Base-by-base conservation (phyloP, 2,797 vertebrate species). In the Cynopterus sphinx region DNA sequence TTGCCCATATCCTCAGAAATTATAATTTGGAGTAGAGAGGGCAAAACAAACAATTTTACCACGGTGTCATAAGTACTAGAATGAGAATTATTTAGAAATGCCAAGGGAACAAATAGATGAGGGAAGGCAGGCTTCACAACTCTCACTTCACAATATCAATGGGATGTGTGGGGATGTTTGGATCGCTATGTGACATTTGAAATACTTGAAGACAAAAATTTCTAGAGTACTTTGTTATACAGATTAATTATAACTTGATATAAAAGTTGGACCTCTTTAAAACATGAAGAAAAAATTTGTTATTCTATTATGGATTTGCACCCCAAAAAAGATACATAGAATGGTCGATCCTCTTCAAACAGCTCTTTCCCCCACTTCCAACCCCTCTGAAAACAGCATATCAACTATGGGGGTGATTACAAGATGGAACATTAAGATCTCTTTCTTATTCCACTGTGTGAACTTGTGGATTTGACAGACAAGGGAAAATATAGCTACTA, bases 161-260 rank as follows among this genome's bases (percentile, higher is more conserved):
- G 8, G 19, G 19, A 53, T 21, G 17, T 2, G 12, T 26, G 8
- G 19, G 26, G 10, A 61, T 31, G 16, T 21, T 51, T 3, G 6
- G n/a, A 85, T n/a, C 68, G 43, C 39, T 84, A 31, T 6, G 9
- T 49, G 28, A 33, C 24, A 71, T 3, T 7, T 43, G 9, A 91
- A 96, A 73, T 86, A 9, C n/a, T 46, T 39, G 10, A 77, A 95
- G 17, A 85, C 33, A 91, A 95, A 84, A 87, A 53, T 67, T 79
- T 78, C 55, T 77, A 78, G 31, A 33, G 26, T 11, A 85, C 31
- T 2, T 17, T 57, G 31, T 81, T 57, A 81, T 17, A 68, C 87
- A 84, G 43, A 36, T 43, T 33, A 65, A 53, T 68, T 87, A 39
- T 61, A 86, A 89, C 57, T 59, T 87, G 36, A 24, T 74, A 87